Evolutionary conservation across 2,113 vertebrate species (phyloP).

Genomic region (Gnathonemus longibarbis): DNA sequence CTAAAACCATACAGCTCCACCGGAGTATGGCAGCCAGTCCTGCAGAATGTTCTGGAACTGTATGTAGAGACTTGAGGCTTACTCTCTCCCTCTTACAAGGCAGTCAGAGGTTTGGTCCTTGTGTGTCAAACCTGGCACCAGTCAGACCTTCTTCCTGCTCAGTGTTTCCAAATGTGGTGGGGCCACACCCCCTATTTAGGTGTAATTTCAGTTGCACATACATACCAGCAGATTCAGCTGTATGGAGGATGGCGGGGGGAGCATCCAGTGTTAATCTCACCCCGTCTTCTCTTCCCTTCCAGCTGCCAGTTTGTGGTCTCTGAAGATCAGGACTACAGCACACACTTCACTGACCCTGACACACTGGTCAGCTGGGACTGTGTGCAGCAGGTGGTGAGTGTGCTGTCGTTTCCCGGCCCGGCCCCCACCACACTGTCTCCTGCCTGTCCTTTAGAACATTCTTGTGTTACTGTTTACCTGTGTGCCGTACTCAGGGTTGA

Average conservation of each 20-base stretch:
- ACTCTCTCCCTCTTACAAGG: not conserved
- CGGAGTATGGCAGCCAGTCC: not conserved
- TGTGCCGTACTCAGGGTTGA: not conserved
- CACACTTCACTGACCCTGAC: constrained; percentile 95
- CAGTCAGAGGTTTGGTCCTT: not conserved
- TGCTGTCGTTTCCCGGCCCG: not conserved
- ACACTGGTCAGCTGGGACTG: constrained; percentile 97
- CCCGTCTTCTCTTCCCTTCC: constrained; percentile 35
- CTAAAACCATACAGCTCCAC: not conserved
- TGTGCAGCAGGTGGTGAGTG: constrained; percentile 97
- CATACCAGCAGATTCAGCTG: not conserved
- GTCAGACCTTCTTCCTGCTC: not conserved
- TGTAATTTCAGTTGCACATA: not conserved
- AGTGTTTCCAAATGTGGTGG: not conserved
- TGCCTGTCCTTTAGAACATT: no score
- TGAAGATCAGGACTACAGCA: constrained; percentile 92
- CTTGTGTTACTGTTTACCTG: not conserved
- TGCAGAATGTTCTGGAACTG: not conserved
- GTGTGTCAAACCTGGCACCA: not conserved
- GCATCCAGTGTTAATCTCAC: not conserved
- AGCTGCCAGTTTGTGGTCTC: constrained; percentile 98
- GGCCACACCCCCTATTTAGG: not conserved
- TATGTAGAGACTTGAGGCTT: not conserved
- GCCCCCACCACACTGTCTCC: not conserved
- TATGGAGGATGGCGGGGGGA: not conserved